Conservation (phyloP, 1,140 invertebrate genomes). For the Papilio polyxenes region DNA sequence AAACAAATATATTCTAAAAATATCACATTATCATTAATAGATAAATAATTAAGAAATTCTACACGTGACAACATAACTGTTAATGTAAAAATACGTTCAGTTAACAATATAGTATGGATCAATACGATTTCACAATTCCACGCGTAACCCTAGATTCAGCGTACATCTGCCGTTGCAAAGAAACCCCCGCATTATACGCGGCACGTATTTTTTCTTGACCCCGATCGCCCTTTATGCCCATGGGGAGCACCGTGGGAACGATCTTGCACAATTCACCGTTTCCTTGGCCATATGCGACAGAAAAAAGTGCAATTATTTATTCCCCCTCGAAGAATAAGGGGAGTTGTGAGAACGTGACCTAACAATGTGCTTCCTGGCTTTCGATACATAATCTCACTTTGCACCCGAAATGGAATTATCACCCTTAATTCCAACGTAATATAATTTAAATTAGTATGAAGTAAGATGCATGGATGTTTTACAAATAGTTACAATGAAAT, state of each 20-base stretch:
- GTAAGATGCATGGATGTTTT: constrained; percentile 58
- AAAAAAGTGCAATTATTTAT: constrained; percentile 81
- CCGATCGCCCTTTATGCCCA: constrained; percentile 71
- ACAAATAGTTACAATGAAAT: constrained; percentile 65
- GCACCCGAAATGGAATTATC: constrained; percentile 58
- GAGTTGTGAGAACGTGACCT: constrained; percentile 80
- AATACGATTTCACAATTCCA: constrained; percentile 68
- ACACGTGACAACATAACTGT: background rate
- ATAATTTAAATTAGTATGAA: constrained; percentile 63
- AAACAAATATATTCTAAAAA: constrained; percentile 2
- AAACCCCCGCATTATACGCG: constrained; percentile 71
- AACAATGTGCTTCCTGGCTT: constrained; percentile 80
- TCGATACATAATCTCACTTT: constrained; percentile 66
- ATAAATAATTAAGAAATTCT: background rate
- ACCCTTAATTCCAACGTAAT: constrained; percentile 57
- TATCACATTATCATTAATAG: background rate
- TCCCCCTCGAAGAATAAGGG: constrained; percentile 78
- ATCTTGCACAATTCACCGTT: constrained; percentile 75
- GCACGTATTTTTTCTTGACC: constrained; percentile 80
- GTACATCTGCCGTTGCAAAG: constrained; percentile 74
- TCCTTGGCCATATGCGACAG: constrained; percentile 80
- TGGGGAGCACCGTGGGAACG: constrained; percentile 78
- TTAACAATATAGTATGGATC: constrained; percentile 58
- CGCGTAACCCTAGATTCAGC: constrained; percentile 71
- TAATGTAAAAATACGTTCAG: background rate